These are phyloP conservation scores for Montipora cactus DNA, from an alignment of 64 coral and sea anemone species.

Conservation along the genomic window DNA sequence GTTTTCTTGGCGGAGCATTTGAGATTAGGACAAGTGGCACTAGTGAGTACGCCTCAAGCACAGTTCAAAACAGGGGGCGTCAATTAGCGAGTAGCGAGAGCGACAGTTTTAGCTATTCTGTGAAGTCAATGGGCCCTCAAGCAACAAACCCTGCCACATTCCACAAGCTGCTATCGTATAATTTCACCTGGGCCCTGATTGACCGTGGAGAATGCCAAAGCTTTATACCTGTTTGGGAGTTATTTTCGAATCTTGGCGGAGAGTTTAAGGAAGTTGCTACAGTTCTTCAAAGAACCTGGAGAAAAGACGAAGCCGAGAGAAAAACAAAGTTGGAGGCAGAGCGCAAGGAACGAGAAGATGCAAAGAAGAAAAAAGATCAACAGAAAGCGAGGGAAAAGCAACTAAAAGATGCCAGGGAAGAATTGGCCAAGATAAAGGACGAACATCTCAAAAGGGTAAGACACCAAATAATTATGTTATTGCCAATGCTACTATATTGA, in stretches of 20 bases:
- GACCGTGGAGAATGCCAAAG: too few relatives aligned
- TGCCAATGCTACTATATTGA: too few relatives aligned
- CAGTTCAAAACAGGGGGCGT: neutral
- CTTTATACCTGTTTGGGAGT: slow-evolving; percentile 59
- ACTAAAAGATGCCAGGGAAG: neutral
- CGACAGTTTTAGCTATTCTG: neutral
- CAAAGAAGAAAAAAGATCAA: neutral
- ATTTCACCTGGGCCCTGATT: too few relatives aligned
- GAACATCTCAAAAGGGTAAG: slow-evolving; percentile 4
- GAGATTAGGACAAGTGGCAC: neutral
- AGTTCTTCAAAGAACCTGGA: slow-evolving; percentile 33
- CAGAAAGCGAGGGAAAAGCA: neutral
- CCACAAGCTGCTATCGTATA: too few relatives aligned
- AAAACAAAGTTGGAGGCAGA: neutral
- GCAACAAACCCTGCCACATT: too few relatives aligned
- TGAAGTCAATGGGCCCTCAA: neutral
- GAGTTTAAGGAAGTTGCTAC: neutral
- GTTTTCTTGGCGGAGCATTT: slow-evolving; percentile 36
- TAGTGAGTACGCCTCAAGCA: neutral
- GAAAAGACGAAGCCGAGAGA: slow-evolving; percentile 13
- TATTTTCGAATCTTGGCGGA: slow-evolving; percentile 14
- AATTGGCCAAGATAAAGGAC: neutral
- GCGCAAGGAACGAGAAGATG: neutral
- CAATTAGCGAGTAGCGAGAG: neutral
- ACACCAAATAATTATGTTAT: neutral